Evolutionary conservation across 2,113 vertebrate genomes (phyloP).

Genomic region (Pandion haliaetus): DNA sequence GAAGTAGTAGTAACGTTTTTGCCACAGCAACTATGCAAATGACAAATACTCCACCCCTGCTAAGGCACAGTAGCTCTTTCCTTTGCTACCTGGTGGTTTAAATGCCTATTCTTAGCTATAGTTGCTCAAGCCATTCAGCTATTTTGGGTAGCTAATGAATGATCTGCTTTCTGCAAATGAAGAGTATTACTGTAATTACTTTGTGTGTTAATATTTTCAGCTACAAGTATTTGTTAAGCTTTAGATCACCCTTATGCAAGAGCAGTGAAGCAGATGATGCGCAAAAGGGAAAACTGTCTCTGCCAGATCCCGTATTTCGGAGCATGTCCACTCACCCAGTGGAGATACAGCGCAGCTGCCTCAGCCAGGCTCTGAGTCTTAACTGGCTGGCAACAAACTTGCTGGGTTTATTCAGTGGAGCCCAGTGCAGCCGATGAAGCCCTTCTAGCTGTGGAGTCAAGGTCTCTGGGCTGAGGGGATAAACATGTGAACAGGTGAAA

Average conservation of each 20-base stretch:
- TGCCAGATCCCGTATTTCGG: not conserved
- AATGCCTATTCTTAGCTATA: not conserved
- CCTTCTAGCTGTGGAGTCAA: not conserved
- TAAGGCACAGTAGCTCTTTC: not conserved
- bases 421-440: not conserved
- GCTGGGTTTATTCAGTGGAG: not conserved
- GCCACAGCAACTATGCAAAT: not conserved
- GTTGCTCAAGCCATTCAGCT: not conserved
- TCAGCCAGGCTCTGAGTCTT: not conserved
- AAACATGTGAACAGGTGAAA: not conserved
- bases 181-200: not conserved
- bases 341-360: not conserved
- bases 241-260: not conserved
- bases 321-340: not conserved
- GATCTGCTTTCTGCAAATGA: not conserved
- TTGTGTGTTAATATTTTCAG: not conserved
- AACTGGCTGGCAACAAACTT: not conserved
- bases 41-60: not conserved
- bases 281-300: not conserved
- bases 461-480: not conserved
- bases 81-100: not conserved
- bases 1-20: not conserved
- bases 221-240: not conserved
- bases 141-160: not conserved
- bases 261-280: not conserved